phyloP scores from a whole-genome alignment of 2,113 vertebrate genomes.

The Protobothrops flavoviridis region DNA sequence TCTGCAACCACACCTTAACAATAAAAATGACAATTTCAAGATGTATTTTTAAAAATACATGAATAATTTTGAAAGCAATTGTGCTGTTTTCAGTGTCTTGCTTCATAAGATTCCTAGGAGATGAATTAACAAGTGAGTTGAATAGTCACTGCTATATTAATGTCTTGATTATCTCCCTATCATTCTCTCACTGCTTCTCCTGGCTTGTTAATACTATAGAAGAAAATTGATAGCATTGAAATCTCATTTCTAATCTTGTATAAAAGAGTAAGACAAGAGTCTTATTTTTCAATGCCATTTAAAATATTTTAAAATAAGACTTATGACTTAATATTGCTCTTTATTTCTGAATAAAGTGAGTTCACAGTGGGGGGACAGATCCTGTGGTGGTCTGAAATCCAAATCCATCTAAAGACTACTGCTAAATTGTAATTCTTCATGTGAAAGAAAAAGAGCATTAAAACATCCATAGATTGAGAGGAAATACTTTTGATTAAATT shows the following conservation, averaged over 20 bases:
- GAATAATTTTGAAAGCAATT: background rate
- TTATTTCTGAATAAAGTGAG: background rate
- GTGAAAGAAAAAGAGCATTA: background rate
- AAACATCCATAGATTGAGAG: background rate
- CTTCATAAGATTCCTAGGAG: background rate
- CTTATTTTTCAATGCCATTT: background rate
- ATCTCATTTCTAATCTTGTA: background rate
- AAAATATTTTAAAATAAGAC: background rate
- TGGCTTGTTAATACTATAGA: background rate
- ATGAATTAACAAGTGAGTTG: background rate
- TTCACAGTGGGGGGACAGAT: background rate
- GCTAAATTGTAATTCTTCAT: background rate
- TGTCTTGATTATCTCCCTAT: background rate
- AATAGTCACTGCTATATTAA: background rate
- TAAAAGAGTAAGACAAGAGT: background rate
- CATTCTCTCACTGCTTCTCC: background rate
- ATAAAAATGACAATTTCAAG: background rate
- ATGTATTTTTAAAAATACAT: background rate
- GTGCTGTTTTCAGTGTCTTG: background rate
- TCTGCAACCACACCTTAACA: background rate
- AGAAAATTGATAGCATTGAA: background rate
- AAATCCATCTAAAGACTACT: background rate
- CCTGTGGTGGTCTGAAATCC: background rate
- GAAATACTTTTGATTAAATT: background rate
- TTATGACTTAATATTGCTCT: background rate